A percentile compares a stretch with the other conserved stretches of the same genome.
Evolutionary conservation across 2,888 invertebrate genomes (phyloP).

Genomic region (Lasioglossum figueresi): DNA sequence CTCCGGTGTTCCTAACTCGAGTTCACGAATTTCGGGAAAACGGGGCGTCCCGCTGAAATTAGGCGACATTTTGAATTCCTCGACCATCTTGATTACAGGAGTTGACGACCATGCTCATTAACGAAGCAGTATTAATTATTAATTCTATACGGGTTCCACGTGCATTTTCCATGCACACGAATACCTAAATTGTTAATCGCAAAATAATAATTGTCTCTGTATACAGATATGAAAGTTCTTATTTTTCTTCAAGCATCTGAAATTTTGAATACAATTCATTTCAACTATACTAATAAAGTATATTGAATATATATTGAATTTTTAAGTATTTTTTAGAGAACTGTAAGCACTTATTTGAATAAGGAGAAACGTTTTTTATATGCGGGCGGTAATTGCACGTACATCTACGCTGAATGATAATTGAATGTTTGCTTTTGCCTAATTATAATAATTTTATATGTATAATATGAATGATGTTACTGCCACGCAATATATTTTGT

Average conservation of each 20-base stretch:
- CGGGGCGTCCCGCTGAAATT: not conserved
- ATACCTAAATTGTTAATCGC: not conserved
- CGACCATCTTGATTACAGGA: not conserved
- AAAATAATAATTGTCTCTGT: not conserved
- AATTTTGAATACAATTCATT: not conserved
- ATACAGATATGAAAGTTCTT: not conserved
- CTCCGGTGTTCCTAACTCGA: constrained; percentile 32
- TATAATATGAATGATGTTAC: not conserved
- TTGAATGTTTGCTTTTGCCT: not conserved
- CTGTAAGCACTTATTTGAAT: not conserved
- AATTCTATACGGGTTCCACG: not conserved
- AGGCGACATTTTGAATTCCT: not conserved
- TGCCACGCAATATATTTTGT: not conserved
- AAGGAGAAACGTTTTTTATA: not conserved
- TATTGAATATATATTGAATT: not conserved
- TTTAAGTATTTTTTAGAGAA: too few species aligned
- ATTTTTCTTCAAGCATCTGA: not conserved
- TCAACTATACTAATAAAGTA: not conserved
- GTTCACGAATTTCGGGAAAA: constrained; percentile 32
- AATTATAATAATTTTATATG: not conserved
- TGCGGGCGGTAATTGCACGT: not conserved
- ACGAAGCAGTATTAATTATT: not conserved
- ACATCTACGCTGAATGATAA: not conserved
- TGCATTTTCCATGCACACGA: not conserved
- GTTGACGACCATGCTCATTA: not conserved